Base-by-base conservation (phyloP, 2,888 invertebrate genomes). In the Cetonia aurata region DNA sequence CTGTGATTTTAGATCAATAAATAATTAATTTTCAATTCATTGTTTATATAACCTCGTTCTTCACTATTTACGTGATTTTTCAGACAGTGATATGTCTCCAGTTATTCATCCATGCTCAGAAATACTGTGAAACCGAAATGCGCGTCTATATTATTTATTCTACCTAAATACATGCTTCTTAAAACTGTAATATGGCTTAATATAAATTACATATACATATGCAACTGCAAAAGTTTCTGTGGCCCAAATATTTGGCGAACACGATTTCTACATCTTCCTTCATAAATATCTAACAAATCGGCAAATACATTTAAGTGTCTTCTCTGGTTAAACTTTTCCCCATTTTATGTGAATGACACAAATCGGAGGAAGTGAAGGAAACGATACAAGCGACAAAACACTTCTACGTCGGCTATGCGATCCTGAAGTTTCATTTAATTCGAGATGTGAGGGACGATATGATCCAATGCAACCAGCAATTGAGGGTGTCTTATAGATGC, bases 401-500 rank as follows among this genome's bases (percentile, higher is more conserved):
- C 33, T 13, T 56, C 15, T 37, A 15, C 8, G 25, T 9, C 53
- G 25, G 6, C 53, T 25, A 13, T 9, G 37, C 55, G 13, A 37
- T 56, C 37, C 13, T 37, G 37, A 56, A 56, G 33, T 37, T 17
- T 37, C 31, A 33, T 37, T 15, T 37, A 56, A 56, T 56, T 56
- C 55, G 37, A 31, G 55, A 56, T 56, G 33, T 52, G 66, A 59
- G 53, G 53, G 69, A 48, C 68, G 71, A 72, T 70, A 75, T 70
- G 75, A 75, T 74, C 74, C 76, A 73, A 74, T 76, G 71, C 71
- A 59, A 71, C 69, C 72, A 46, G 69, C 68, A 67, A 69, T 73
- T 70, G 55, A 69, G 48, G 60, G 60, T 48, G 59, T 46, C 66
- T 56, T 46, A 71, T 73, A 77, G 77, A 80, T 80, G 79, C 79